phyloP scores from a whole-genome alignment of 1,140 invertebrate genomes.

The Leptonema lineaticorne region DNA sequence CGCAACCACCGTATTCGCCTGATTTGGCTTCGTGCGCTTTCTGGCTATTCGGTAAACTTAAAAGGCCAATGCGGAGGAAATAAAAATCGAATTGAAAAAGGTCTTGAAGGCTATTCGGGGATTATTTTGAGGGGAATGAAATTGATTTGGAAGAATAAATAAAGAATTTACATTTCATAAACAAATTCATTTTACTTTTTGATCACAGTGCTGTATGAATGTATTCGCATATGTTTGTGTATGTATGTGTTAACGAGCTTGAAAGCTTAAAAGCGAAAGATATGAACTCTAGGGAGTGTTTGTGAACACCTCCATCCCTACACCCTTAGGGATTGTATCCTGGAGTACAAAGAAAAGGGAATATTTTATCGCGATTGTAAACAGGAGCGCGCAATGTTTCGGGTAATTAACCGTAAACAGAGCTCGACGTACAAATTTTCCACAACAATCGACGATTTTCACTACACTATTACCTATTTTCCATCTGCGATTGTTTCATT shows the following conservation, averaged over 20 bases:
- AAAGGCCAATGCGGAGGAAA: too few relatives aligned
- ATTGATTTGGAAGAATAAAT: too few relatives aligned
- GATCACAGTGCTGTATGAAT: too few relatives aligned
- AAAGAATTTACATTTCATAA: too few relatives aligned
- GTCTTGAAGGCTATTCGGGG: too few relatives aligned
- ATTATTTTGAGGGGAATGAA: too few relatives aligned
- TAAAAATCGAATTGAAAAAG: too few relatives aligned
- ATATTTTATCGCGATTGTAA: conserved; percentile 2
- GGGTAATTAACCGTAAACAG: conserved; percentile 1
- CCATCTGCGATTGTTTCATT: not conserved
- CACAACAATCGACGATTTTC: not conserved
- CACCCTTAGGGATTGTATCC: not conserved
- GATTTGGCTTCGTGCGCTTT: too few relatives aligned
- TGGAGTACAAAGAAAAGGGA: not conserved
- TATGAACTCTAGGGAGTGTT: not conserved
- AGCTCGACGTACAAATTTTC: not conserved
- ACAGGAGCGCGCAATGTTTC: not conserved
- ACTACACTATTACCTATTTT: not conserved
- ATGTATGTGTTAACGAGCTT: not conserved
- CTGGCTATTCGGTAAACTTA: too few relatives aligned
- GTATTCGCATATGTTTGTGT: not conserved
- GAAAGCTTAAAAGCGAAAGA: not conserved
- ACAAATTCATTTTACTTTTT: too few relatives aligned
- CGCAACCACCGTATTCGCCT: too few relatives aligned
- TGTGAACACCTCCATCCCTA: not conserved